A percentile compares a stretch with the other conserved stretches of the same genome.
phyloP scores from a whole-genome alignment of 1,140 invertebrate species.

The Trichonephila clavipes region DNA sequence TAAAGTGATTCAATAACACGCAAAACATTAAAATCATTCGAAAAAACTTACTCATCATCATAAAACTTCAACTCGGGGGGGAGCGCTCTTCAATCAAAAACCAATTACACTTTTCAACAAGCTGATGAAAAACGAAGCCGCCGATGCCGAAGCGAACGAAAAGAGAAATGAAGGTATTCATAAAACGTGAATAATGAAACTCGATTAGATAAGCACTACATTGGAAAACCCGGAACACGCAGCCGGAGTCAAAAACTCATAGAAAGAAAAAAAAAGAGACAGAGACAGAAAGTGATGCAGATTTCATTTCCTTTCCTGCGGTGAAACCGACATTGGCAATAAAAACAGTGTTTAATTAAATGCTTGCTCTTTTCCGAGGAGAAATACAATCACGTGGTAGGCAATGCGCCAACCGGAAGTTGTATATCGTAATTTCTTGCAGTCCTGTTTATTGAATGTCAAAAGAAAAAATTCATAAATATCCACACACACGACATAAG shows the following conservation, averaged over 20 bases:
- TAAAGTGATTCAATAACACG: background rate
- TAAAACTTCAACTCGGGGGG: background rate
- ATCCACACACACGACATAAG: background rate
- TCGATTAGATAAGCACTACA: constrained; percentile 10
- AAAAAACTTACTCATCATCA: constrained; percentile 3
- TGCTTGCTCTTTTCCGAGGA: background rate
- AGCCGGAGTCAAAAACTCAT: too few species aligned
- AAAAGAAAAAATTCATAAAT: constrained; percentile 9
- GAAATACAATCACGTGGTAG: constrained; percentile 13
- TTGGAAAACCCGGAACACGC: constrained; percentile 51
- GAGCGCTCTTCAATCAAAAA: background rate
- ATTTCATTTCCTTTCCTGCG: constrained; percentile 46
- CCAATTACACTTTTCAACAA: background rate
- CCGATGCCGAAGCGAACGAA: background rate
- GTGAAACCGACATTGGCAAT: constrained; percentile 29
- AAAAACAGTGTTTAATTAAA: constrained; percentile 58
- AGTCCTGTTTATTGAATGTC: constrained; percentile 39
- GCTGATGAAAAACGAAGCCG: background rate
- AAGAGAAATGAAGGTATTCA: constrained; percentile 29
- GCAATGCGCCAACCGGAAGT: constrained; percentile 26
- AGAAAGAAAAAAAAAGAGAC: background rate
- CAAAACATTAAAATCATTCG: background rate
- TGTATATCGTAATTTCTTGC: background rate
- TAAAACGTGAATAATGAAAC: constrained; percentile 22
- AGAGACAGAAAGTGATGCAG: background rate